Evolutionary conservation across 2,888 invertebrate species (phyloP).

Genomic region (Sicus ferrugineus): DNA sequence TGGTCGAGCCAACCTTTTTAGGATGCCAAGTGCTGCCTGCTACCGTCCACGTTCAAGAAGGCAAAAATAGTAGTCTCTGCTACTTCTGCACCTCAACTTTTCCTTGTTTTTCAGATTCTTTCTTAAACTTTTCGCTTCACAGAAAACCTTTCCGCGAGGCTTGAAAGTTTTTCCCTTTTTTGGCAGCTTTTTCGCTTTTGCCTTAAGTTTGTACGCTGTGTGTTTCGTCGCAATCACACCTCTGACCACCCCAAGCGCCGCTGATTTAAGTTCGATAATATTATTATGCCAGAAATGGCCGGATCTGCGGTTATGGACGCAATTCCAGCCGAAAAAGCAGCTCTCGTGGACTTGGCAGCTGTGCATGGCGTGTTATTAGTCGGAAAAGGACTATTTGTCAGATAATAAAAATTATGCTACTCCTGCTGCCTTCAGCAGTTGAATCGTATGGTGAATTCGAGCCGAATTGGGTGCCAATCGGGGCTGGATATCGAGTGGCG

Average conservation of each 20-base stretch:
- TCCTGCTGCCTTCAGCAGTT: neutral
- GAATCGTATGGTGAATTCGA: neutral
- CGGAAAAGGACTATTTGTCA: constrained; percentile 28
- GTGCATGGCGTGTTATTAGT: constrained; percentile 4
- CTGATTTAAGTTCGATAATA: constrained; percentile 61
- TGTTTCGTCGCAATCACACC: neutral
- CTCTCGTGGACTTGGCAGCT: too few relatives aligned
- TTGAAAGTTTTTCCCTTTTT: neutral
- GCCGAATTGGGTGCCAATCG: too few relatives aligned
- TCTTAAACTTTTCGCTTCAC: neutral
- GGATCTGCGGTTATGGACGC: constrained; percentile 38
- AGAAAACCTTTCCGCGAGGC: neutral
- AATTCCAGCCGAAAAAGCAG: too few relatives aligned
- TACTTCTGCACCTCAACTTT: too few relatives aligned
- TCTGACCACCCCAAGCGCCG: too few relatives aligned
- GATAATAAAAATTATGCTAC: constrained; percentile 31
- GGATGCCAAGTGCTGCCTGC: neutral
- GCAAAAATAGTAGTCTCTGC: neutral
- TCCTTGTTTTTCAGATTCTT: neutral
- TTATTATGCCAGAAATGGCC: constrained; percentile 56
- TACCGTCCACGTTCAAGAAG: too few relatives aligned
- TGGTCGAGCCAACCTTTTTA: too few relatives aligned
- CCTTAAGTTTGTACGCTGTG: neutral
- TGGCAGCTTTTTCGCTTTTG: neutral
- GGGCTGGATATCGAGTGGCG: too few relatives aligned